Percentiles rank a stretch among this genome's conserved stretches.
Evolutionary conservation across 2,797 vertebrate genomes (phyloP).

Genomic region (Cirrhinus mrigala): DNA sequence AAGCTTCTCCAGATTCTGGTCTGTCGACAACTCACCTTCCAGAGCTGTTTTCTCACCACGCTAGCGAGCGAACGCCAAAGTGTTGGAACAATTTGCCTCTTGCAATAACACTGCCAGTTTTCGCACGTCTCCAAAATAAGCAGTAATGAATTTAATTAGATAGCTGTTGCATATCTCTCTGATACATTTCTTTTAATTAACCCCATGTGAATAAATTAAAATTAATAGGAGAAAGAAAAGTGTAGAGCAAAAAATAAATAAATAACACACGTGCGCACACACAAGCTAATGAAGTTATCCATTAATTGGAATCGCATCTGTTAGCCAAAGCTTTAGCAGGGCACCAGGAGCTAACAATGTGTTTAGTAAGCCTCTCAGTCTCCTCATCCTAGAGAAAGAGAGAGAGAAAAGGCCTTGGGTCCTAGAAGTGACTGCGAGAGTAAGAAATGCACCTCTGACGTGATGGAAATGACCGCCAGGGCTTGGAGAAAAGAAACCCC

Average conservation of each 20-base stretch:
- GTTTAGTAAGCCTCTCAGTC: slow-evolving; percentile 73
- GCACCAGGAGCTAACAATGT: slow-evolving; percentile 78
- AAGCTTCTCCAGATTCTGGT: slow-evolving; percentile 54
- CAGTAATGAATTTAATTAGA: slow-evolving; percentile 85
- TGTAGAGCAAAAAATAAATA: slow-evolving; percentile 61
- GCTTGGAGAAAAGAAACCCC: slow-evolving; percentile 73
- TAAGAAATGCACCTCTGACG: slow-evolving; percentile 82
- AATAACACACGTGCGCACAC: slow-evolving; percentile 33
- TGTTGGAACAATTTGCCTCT: slow-evolving; percentile 79
- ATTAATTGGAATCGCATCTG: slow-evolving; percentile 81
- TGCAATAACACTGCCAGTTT: slow-evolving; percentile 81
- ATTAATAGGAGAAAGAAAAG: slow-evolving; percentile 82
- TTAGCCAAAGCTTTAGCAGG: slow-evolving; percentile 78
- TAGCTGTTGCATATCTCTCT: slow-evolving; percentile 83
- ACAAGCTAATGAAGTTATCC: slow-evolving; percentile 81
- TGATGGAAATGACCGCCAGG: slow-evolving; percentile 79
- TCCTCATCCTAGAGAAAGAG: slow-evolving; percentile 15
- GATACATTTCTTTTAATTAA: slow-evolving; percentile 88
- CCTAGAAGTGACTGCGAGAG: slow-evolving; percentile 79
- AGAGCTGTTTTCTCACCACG: slow-evolving; percentile 72
- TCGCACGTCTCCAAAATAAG: slow-evolving; percentile 75
- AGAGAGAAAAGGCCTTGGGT: slow-evolving; percentile 68
- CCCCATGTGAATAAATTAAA: slow-evolving; percentile 88
- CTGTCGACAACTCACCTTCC: slow-evolving; percentile 70
- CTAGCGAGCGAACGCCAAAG: slow-evolving; percentile 71